Evolutionary conservation across 2,888 invertebrate species (phyloP).

Genomic region (Deroplatys truncata): DNA sequence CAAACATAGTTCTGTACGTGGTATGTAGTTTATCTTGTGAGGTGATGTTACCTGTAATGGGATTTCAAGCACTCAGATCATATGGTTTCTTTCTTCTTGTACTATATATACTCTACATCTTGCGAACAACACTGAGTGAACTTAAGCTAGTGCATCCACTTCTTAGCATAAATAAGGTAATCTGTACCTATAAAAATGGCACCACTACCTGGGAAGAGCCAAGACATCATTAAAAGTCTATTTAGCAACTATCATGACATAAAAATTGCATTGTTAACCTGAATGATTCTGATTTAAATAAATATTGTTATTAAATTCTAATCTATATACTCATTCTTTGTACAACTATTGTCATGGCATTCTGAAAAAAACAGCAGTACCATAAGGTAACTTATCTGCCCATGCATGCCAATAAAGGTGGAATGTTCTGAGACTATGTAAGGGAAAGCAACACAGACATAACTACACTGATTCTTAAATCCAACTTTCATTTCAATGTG

Average conservation of each 20-base stretch:
- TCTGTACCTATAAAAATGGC: background rate
- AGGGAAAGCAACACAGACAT: too few species aligned
- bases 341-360: background rate
- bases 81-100: conserved; percentile 48
- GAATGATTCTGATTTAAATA: background rate
- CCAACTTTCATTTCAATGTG: too few species aligned
- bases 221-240: too few species aligned
- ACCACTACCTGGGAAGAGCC: background rate
- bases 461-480: too few species aligned
- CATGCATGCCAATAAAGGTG: too few species aligned
- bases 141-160: conserved; percentile 43
- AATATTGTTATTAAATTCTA: background rate
- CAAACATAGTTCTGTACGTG: conserved; percentile 46
- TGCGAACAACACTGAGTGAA: conserved; percentile 50
- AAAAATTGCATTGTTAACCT: background rate
- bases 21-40: conserved; percentile 46
- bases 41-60: conserved; percentile 45
- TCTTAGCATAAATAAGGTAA: conserved; percentile 20
- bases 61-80: conserved; percentile 46
- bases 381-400: background rate
- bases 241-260: too few species aligned
- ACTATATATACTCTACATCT: conserved; percentile 49
- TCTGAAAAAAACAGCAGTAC: background rate
- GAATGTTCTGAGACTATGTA: too few species aligned
- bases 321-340: background rate